Conservation (phyloP, 2,888 invertebrate genomes). For the Taphrorychus bicolor region DNA sequence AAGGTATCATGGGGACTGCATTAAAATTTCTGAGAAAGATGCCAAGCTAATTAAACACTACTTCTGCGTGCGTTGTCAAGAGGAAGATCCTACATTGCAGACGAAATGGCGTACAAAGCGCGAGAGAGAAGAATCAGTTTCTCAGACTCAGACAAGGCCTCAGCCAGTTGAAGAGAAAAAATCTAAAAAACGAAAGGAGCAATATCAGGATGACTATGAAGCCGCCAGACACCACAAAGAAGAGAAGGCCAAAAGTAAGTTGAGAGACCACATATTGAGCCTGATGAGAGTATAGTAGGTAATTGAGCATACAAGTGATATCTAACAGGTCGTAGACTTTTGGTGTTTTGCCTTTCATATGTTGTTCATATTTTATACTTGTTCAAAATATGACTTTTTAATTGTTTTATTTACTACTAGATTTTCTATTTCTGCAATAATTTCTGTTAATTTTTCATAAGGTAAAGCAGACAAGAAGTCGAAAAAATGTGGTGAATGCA, state of each 20-base stretch:
- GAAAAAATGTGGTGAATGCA: conserved; percentile 77
- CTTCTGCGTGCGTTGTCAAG: conserved; percentile 85
- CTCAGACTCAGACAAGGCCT: too few relatives aligned
- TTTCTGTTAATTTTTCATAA: background rate
- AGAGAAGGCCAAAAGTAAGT: conserved; percentile 15
- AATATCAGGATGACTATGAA: conserved; percentile 23
- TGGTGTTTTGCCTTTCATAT: too few relatives aligned
- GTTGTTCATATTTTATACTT: too few relatives aligned
- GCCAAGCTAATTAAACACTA: conserved; percentile 94
- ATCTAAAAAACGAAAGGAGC: conserved; percentile 53
- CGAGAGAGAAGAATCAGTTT: conserved; percentile 47
- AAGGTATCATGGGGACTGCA: conserved; percentile 93
- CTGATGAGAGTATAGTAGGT: too few relatives aligned
- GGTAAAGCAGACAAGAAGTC: conserved; percentile 59
- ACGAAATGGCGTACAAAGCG: conserved; percentile 61
- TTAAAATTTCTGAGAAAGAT: conserved; percentile 91
- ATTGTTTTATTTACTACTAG: too few relatives aligned
- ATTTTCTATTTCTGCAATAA: background rate
- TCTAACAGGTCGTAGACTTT: too few relatives aligned
- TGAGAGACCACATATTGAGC: too few relatives aligned
- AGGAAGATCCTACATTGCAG: conserved; percentile 81
- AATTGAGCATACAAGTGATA: too few relatives aligned
- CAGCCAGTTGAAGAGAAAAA: conserved; percentile 50
- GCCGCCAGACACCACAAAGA: background rate
- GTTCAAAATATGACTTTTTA: too few relatives aligned